phyloP scores from a whole-genome alignment of 1,140 invertebrate species.

The Diachasmimorpha longicaudata region DNA sequence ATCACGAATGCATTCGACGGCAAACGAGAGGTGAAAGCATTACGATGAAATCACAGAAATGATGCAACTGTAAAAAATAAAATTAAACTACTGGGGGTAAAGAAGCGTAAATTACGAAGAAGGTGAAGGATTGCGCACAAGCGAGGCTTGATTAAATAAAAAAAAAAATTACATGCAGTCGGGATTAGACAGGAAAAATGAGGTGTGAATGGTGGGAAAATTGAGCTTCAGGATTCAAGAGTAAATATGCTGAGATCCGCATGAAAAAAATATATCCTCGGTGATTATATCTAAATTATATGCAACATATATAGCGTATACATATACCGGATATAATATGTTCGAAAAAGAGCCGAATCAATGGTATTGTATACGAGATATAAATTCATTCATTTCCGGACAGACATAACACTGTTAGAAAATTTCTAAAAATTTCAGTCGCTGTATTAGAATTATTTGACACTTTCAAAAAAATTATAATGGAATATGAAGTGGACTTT shows the following conservation, averaged over 20 bases:
- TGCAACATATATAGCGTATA: too few species aligned
- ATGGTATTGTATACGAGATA: too few species aligned
- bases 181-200: neutral
- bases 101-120: neutral
- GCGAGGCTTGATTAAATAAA: constrained; percentile 13
- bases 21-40: neutral
- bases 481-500: too few species aligned
- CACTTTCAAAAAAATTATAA: too few species aligned
- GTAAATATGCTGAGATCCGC: neutral
- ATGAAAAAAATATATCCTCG: too few species aligned
- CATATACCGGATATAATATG: too few species aligned
- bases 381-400: too few species aligned
- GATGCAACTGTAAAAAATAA: constrained; percentile 5
- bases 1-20: neutral
- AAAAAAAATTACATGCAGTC: constrained; percentile 8
- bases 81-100: neutral
- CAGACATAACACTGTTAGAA: too few species aligned
- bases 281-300: too few species aligned
- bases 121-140: constrained; percentile 13
- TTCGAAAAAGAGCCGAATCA: too few species aligned
- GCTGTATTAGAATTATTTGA: too few species aligned
- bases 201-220: constrained; percentile 14
- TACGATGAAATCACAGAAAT: neutral
- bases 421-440: too few species aligned
- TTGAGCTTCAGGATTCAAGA: neutral